Evolutionary conservation across 2,888 invertebrate species (phyloP).

Genomic region (Ischnura elegans): DNA sequence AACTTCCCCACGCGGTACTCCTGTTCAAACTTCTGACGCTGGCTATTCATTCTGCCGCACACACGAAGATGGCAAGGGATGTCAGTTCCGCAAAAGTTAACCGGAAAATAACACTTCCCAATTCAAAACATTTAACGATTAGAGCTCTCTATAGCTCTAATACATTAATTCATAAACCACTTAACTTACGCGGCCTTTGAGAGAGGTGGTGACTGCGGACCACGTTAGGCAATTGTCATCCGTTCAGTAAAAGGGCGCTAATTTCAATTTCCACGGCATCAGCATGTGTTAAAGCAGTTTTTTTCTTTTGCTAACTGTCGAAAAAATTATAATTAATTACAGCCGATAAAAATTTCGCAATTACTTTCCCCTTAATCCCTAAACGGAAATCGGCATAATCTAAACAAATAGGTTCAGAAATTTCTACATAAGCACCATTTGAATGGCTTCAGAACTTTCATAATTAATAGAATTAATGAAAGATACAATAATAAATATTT

Average conservation of each 20-base stretch:
- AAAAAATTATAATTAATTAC: too few species aligned
- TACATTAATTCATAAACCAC: neutral
- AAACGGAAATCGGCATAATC: too few species aligned
- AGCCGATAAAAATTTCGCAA: too few species aligned
- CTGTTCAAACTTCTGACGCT: constrained; percentile 73
- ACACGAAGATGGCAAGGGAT: neutral
- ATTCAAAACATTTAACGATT: neutral
- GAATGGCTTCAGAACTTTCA: too few species aligned
- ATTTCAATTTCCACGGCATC: neutral
- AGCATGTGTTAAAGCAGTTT: too few species aligned
- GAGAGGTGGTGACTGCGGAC: neutral
- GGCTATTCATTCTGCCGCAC: constrained; percentile 34
- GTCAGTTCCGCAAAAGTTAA: neutral
- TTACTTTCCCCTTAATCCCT: too few species aligned
- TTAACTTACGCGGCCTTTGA: neutral
- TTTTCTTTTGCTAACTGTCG: too few species aligned
- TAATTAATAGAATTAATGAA: too few species aligned
- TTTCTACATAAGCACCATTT: too few species aligned
- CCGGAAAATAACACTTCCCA: neutral
- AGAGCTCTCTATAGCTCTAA: neutral
- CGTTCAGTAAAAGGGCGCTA: neutral
- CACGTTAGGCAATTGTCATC: neutral
- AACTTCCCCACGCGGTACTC: constrained; percentile 76
- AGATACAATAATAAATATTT: too few species aligned
- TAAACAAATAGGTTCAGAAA: too few species aligned